These are phyloP conservation scores for Choristoneura rosaceana DNA, from an alignment of 2,888 invertebrate species.

Conservation along the genomic window DNA sequence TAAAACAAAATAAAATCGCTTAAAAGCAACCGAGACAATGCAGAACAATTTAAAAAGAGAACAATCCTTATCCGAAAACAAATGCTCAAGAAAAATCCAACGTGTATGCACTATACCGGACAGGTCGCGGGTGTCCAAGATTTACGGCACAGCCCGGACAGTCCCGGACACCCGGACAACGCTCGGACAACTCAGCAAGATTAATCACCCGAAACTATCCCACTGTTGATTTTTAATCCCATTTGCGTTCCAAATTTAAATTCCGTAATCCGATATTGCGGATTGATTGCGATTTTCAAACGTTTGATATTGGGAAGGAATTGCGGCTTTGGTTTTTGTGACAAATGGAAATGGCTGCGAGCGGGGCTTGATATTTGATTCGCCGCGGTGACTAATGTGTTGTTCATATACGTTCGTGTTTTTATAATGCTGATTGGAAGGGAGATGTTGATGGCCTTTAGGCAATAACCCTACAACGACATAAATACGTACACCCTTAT, in stretches of 20 bases:
- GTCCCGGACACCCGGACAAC: conserved; percentile 46
- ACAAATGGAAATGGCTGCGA: conserved; percentile 21
- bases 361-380: conserved; percentile 3
- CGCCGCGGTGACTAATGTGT: conserved; percentile 7
- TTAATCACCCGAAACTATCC: conserved; percentile 41
- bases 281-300: conserved; percentile 39
- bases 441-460: not conserved
- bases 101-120: conserved; percentile 21
- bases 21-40: not conserved
- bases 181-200: conserved; percentile 37
- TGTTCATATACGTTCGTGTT: not conserved
- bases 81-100: conserved; percentile 25
- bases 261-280: conserved; percentile 40
- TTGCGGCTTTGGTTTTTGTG: conserved; percentile 19
- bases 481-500: too few species aligned
- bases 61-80: not conserved
- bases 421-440: not conserved
- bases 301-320: conserved; percentile 38
- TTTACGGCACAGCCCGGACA: conserved; percentile 47
- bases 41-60: not conserved
- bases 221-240: conserved; percentile 38
- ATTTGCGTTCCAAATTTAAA: conserved; percentile 33
- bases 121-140: conserved; percentile 37
- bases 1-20: not conserved
- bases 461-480: not conserved